Evolutionary conservation across 2,888 invertebrate genomes (phyloP).

Genomic region (Galeruca laticollis): DNA sequence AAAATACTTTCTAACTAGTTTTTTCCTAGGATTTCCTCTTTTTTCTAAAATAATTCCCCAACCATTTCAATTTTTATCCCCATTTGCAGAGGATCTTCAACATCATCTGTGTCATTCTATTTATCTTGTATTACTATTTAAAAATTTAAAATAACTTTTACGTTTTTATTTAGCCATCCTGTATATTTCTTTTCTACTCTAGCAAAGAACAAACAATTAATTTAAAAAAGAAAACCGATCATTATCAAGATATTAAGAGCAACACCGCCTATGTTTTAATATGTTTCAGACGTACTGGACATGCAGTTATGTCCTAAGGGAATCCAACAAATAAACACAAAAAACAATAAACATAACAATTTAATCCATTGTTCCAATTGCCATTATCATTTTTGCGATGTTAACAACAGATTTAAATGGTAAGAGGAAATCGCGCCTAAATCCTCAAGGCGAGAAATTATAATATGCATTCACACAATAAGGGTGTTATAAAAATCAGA

Average conservation of each 20-base stretch:
- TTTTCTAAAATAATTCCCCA: too few relatives aligned
- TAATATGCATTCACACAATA: conserved; percentile 38
- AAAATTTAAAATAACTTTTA: too few relatives aligned
- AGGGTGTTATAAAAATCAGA: conserved; percentile 33
- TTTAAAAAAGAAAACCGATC: too few relatives aligned
- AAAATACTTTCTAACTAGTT: too few relatives aligned
- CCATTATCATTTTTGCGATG: conserved; percentile 42
- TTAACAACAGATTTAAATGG: conserved; percentile 43
- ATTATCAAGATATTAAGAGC: background rate
- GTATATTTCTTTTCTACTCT: too few relatives aligned
- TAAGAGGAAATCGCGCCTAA: conserved; percentile 46
- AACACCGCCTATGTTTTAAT: conserved; percentile 19
- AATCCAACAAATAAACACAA: conserved; percentile 41
- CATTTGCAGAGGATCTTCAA: too few relatives aligned
- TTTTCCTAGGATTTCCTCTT: too few relatives aligned
- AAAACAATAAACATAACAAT: conserved; percentile 43
- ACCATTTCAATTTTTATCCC: too few relatives aligned
- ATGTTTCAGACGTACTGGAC: conserved; percentile 21
- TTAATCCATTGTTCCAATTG: conserved; percentile 44
- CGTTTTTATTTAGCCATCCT: too few relatives aligned
- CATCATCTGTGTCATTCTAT: too few relatives aligned
- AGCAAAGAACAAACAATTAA: too few relatives aligned
- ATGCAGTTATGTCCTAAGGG: conserved; percentile 38
- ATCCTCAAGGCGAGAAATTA: conserved; percentile 43
- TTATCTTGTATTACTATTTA: too few relatives aligned